phyloP scores from a whole-genome alignment of 2,797 vertebrate genomes.

The Chrysocyon brachyurus region DNA sequence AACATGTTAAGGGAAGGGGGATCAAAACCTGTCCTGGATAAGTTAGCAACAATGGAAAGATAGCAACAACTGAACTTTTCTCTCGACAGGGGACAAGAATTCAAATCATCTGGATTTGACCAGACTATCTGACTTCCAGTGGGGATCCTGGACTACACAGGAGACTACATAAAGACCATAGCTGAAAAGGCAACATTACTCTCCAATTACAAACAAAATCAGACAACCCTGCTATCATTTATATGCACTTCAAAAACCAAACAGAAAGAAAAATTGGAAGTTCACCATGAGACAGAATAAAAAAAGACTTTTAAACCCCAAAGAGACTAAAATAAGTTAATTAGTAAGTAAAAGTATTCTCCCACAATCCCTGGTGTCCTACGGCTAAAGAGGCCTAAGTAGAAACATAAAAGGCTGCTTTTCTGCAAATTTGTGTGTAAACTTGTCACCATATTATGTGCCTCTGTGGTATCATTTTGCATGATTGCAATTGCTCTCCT shows the following conservation, averaged over 20 bases:
- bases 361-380: rapidly evolving
- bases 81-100: neutral
- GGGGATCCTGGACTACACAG: neutral
- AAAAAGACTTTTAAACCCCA: neutral
- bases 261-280: neutral
- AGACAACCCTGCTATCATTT: neutral
- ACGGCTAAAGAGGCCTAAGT: neutral
- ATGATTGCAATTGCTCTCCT: neutral
- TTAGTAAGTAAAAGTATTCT: neutral
- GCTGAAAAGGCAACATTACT: neutral
- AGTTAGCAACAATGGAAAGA: neutral
- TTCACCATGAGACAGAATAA: neutral
- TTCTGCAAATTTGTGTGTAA: neutral
- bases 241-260: neutral
- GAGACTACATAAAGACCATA: neutral
- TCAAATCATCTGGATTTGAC: neutral
- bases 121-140: neutral
- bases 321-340: neutral
- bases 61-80: neutral
- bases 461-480: neutral
- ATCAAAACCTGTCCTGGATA: neutral
- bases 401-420: neutral
- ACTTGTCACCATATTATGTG: neutral
- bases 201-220: neutral
- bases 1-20: neutral